phyloP scores from a whole-genome alignment of 2,797 vertebrate species.

The Notolabrus celidotus region DNA sequence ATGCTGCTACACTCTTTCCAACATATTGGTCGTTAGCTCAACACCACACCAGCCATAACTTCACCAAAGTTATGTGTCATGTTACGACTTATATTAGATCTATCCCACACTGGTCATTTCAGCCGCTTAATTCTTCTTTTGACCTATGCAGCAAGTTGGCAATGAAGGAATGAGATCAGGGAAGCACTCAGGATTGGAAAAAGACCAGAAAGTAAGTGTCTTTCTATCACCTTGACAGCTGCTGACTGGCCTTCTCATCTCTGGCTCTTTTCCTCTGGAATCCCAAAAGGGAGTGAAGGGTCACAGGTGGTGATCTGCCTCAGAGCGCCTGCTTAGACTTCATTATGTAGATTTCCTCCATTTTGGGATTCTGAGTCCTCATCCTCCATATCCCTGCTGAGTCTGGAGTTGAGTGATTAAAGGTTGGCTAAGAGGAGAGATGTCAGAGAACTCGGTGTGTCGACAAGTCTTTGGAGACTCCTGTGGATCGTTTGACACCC shows the following conservation, averaged over 20 bases:
- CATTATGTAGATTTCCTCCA: constrained; percentile 63
- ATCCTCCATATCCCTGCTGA: constrained; percentile 23
- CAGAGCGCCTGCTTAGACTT: constrained; percentile 45
- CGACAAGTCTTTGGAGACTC: constrained; percentile 25
- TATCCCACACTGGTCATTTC: background rate
- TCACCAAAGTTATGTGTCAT: constrained; percentile 2
- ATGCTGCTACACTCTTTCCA: constrained; percentile 8
- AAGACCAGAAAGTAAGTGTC: background rate
- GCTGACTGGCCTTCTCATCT: constrained; percentile 24
- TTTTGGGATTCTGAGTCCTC: constrained; percentile 56
- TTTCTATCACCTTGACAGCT: constrained; percentile 13
- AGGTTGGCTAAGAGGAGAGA: constrained; percentile 7
- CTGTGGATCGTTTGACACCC: constrained; percentile 12
- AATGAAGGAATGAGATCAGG: background rate
- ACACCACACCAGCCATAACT: constrained; percentile 1
- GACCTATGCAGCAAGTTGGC: background rate
- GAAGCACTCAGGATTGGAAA: background rate
- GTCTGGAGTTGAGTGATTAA: constrained; percentile 51
- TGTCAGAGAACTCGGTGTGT: constrained; percentile 24
- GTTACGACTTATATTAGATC: constrained; percentile 1
- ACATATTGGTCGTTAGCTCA: background rate
- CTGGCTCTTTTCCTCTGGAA: constrained; percentile 4
- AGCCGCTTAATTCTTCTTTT: background rate
- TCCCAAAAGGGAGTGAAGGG: constrained; percentile 13
- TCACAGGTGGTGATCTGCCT: constrained; percentile 41